Percentiles rank a stretch among this genome's conserved stretches.
Evolutionary conservation across 2,888 invertebrate species (phyloP).

Genomic region (Hipparchia sbordonii): DNA sequence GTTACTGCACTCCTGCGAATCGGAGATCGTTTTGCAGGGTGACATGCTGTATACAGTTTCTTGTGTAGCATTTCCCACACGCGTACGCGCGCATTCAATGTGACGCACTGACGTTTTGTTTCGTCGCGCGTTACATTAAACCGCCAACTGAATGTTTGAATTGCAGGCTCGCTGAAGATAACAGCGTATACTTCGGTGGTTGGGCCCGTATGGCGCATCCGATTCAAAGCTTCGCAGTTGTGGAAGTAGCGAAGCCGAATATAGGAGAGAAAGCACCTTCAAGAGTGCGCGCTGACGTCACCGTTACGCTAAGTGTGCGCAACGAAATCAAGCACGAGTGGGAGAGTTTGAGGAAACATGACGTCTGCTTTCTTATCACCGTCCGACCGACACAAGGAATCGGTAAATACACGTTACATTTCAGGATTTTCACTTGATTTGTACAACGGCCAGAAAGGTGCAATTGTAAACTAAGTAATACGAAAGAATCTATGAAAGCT

Average conservation of each 20-base stretch:
- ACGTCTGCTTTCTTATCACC: constrained; percentile 98
- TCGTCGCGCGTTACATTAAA: neutral
- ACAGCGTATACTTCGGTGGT: constrained; percentile 94
- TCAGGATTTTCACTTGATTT: no score
- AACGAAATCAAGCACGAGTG: constrained; percentile 97
- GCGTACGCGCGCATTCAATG: no score
- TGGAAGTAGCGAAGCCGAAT: constrained; percentile 96
- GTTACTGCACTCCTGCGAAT: no score
- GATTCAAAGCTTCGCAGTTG: constrained; percentile 94
- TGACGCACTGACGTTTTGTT: no score
- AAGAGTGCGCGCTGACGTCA: constrained; percentile 96
- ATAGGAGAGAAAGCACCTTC: constrained; percentile 98
- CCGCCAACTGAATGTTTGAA: neutral
- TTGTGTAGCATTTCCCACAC: no score
- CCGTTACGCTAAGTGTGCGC: constrained; percentile 94
- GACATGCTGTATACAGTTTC: no score
- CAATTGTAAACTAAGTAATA: no score
- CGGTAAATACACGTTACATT: constrained; percentile 76
- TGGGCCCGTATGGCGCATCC: constrained; percentile 99
- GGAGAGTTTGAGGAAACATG: constrained; percentile 98
- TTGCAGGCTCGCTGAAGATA: constrained; percentile 92
- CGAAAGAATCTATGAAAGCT: no score
- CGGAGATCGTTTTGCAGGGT: no score
- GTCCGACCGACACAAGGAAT: constrained; percentile 93
- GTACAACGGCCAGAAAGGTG: no score